A percentile compares a stretch with the other conserved stretches of the same genome.
Evolutionary conservation across 1,140 invertebrate species (phyloP).

Genomic region (Drosophila pectinifera): DNA sequence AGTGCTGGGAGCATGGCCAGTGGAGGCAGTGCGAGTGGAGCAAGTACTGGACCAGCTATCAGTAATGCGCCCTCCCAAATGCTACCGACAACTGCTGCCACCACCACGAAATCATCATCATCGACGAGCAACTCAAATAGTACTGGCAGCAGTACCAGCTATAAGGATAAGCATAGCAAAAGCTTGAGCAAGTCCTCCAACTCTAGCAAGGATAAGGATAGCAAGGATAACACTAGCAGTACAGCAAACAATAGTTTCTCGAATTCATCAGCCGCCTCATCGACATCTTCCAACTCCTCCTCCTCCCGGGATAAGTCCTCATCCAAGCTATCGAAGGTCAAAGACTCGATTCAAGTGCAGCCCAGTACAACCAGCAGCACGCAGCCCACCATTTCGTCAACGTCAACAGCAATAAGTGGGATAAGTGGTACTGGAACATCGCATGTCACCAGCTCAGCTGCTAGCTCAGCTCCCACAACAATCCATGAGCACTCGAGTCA

Average conservation of each 20-base stretch:
- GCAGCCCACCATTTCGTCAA: constrained; percentile 21
- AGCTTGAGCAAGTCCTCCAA: constrained; percentile 71
- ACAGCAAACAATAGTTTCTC: constrained; percentile 63
- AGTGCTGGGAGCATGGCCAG: constrained; percentile 8
- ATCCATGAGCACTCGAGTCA: constrained; percentile 59
- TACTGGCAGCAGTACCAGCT: constrained; percentile 37
- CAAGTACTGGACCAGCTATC: neutral
- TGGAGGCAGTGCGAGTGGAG: constrained; percentile 9
- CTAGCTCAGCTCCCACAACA: constrained; percentile 11
- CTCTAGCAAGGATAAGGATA: constrained; percentile 82
- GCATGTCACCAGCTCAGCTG: constrained; percentile 54
- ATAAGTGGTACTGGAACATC: constrained; percentile 15
- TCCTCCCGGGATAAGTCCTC: constrained; percentile 77
- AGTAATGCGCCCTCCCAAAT: constrained; percentile 15
- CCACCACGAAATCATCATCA: constrained; percentile 34
- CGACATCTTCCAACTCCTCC: constrained; percentile 68
- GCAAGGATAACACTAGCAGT: constrained; percentile 53
- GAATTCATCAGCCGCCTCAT: constrained; percentile 60
- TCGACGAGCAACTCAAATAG: constrained; percentile 47
- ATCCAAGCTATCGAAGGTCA: constrained; percentile 79
- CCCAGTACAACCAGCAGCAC: constrained; percentile 37
- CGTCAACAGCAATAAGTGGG: constrained; percentile 21
- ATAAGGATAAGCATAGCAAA: constrained; percentile 83
- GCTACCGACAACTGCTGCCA: neutral
- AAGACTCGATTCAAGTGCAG: constrained; percentile 53